Base-by-base conservation (phyloP, 2,797 vertebrate species). In the Austrolebias charrua region DNA sequence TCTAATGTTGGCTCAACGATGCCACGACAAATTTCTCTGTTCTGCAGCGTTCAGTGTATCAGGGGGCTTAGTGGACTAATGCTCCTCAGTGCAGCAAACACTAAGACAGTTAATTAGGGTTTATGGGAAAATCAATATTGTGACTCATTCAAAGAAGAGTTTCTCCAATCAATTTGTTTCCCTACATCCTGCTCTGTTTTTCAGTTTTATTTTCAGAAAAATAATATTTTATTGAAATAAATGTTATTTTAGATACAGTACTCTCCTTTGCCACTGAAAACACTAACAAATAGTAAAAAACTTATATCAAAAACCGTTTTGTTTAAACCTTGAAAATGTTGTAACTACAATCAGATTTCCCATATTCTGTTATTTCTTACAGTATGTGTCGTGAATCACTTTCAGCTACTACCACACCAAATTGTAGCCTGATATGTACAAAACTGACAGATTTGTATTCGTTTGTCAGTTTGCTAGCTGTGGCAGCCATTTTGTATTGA, bases 1-100 rank as follows among this genome's bases (percentile, higher is more conserved):
- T 81, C 85, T 85, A 87, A 83, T 85, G 76, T 80, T 82, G 85
- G 79, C 73, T 84, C 71, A 75, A 83, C 75, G 86, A 86, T 83
- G 83, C 82, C 81, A 85, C 69, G 85, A 87, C 79, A 80, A 76
- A 83, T 84, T 28, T 84, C 69, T 79, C 80, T 78, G 70, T 78
- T 83, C 77, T 45, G 55, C 63, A 46, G 71, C 40, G 60, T 64
- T 67, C 55, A 67, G 35, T 80, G 71, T 71, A 71, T 64, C 67
- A 72, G 66, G 62, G 71, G 73, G 33, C 79, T 78, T 76, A 73
- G 76, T 20, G 69, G 54, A 57, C 66, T 78, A 76, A 78, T 56
- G 69, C 83, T 77, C 75, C 70, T 76, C 80, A 71, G 73, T 28
- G 68, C 66, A 63, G 78, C 66, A 78, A 76, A 85, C 65, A 61